Evolutionary conservation across 2,797 vertebrate genomes (phyloP), one percentile per base, ranked within the genome.

Genomic region (Siniperca scherzeri): DNA sequence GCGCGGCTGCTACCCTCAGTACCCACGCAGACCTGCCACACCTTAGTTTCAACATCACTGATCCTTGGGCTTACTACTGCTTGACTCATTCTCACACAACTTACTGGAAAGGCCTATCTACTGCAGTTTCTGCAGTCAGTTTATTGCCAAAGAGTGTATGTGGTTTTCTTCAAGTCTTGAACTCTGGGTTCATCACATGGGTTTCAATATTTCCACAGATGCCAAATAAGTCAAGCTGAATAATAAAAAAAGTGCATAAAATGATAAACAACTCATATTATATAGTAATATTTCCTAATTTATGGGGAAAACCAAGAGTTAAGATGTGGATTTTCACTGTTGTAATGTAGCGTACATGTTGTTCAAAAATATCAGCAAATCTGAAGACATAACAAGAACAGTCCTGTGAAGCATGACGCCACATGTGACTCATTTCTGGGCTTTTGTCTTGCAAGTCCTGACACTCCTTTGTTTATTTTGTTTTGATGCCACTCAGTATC

Each of bases 41-140:
- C 94, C 94, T 94, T 90, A 89, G 88, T 94, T 93, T 94, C 92
- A 91, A 94, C 89, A 94, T 90, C 57, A 9, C 71, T 87, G 71
- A 90, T 90, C 84, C 72, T 80, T 48, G 59, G 55, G 69, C 71
- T 91, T 89, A 86, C 75, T 70, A 22, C 57, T 17, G 21, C 70
- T 86, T 95, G 93, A 93, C 68, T 95, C 92, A 93, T 62, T 68
- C 57, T 55, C 40, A 50, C 4, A 71, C 10, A 83, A 70, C 62
- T 88, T 89, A 82, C 88, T 57, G 88, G 90, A 90, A 93, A 80
- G 10, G 13, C 17, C 30, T 19, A 42, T 70, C 46, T 57, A 4
- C 36, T 55, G 62, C 64, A 42, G 64, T 64, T 21, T 65, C 12
- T 64, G 40, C 2, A 33, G 13, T 46, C 59, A 69, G 2, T 5